Evolutionary conservation across 2,113 vertebrate species (phyloP).

Genomic region (Eudyptes chrysolophus): DNA sequence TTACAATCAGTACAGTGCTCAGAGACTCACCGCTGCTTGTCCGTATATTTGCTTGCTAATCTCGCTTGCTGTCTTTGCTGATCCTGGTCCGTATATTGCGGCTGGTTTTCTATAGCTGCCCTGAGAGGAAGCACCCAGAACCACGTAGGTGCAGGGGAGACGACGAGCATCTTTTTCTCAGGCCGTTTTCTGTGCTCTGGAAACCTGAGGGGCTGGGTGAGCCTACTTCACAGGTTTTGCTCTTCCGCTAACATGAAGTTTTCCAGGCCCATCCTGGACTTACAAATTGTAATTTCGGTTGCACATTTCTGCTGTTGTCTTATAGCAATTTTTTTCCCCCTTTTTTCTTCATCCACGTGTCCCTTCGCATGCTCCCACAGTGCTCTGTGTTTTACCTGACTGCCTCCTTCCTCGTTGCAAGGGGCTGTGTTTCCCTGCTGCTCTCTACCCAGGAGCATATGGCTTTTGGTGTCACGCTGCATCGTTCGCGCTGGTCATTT

Average conservation of each 20-base stretch:
- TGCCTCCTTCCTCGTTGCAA: neutral
- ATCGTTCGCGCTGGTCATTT: neutral
- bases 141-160: rapidly evolving
- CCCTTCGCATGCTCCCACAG: rapidly evolving
- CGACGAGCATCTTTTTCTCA: neutral
- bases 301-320: neutral
- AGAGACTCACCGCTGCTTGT: neutral
- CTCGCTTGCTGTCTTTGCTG: neutral
- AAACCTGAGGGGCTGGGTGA: neutral
- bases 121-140: rapidly evolving
- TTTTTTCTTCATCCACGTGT: neutral
- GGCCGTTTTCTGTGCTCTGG: neutral
- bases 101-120: neutral
- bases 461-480: neutral
- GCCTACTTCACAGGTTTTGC: neutral
- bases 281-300: neutral
- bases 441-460: neutral
- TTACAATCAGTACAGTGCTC: neutral
- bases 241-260: neutral
- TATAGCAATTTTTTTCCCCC: rapidly evolving
- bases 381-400: rapidly evolving
- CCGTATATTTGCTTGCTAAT: neutral
- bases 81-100: neutral
- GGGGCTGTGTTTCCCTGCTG: neutral
- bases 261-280: neutral